A percentile compares a stretch with the other conserved stretches of the same genome.
Evolutionary conservation across 2,113 vertebrate genomes (phyloP).

Genomic region (Cinclus cinclus): DNA sequence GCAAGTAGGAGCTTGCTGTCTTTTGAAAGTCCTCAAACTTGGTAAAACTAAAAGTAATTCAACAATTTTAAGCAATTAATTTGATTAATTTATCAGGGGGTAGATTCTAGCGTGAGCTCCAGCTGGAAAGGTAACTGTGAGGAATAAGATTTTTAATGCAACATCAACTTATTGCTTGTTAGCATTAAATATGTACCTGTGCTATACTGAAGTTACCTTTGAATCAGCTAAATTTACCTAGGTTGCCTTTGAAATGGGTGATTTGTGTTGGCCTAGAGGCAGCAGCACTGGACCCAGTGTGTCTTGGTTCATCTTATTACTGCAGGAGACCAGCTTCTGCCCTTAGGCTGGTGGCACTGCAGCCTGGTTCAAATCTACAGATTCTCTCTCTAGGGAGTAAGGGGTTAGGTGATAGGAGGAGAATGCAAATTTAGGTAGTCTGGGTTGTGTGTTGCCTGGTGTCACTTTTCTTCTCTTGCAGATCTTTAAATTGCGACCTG

Average conservation of each 20-base stretch:
- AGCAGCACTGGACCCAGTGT: neutral
- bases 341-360: neutral
- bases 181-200: neutral
- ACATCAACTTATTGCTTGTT: neutral
- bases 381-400: neutral
- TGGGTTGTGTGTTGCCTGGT: neutral
- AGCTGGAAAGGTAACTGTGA: neutral
- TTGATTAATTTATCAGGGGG: neutral
- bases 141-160: neutral
- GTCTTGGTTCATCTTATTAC: neutral
- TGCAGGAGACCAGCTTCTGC: neutral
- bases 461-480: neutral
- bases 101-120: neutral
- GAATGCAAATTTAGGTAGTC: neutral
- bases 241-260: neutral
- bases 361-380: neutral
- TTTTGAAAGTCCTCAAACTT: conserved; percentile 23
- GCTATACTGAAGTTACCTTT: neutral
- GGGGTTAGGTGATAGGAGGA: neutral
- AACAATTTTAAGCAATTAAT: neutral
- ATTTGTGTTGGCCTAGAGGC: neutral
- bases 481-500: neutral
- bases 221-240: neutral
- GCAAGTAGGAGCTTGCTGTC: neutral
- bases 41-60: neutral